Base-by-base conservation (phyloP, 2,888 invertebrate genomes). In the Diogma glabrata region DNA sequence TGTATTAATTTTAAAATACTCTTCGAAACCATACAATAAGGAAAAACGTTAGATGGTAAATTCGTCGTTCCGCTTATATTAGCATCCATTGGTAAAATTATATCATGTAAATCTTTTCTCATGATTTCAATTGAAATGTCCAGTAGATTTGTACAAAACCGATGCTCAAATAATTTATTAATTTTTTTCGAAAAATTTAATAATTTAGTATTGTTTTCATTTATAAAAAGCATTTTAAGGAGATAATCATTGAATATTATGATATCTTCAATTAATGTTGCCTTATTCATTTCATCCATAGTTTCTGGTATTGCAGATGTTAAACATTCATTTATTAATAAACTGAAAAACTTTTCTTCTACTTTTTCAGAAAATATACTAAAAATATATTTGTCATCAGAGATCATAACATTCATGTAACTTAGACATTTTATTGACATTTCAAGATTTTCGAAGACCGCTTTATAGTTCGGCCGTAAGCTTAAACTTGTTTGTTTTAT, bases 21-120 rank as follows among this genome's bases (percentile, higher is more conserved):
- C 53, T 67, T 70, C 1, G 64, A 72, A 6, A 70, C 58, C 67
- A 67, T 69, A 53, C 68, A 69, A 14, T 65, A 61, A 4, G 69
- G 67, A 53, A 69, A 69, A 3, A 59, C 48, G 16, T 4, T 36
- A 3, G 8, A n/a, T n/a, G 26, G 6, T 30, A 6, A 26, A 26
- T 26, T 26, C 26, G 4, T 30, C 10, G 10, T 30, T 30, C n/a
- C n/a, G 9, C n/a, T 3, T 8, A n/a, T 3, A 5, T 10, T 30
- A n/a, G 30, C n/a, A n/a, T n/a, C n/a, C n/a, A n/a, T n/a, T n/a
- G n/a, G n/a, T n/a, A n/a, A n/a, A 63, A 79, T 75, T 59, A 83
- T 81, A 56, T 81, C 77, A 65, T 90, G 87, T 50, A 92, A 74
- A 67, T 91, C 88, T 61, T 85, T 84, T 50, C 80, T 76, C 80